These are phyloP conservation scores for Perizoma affinitatum DNA, from an alignment of 2,888 invertebrate genomes.

Conservation along the genomic window DNA sequence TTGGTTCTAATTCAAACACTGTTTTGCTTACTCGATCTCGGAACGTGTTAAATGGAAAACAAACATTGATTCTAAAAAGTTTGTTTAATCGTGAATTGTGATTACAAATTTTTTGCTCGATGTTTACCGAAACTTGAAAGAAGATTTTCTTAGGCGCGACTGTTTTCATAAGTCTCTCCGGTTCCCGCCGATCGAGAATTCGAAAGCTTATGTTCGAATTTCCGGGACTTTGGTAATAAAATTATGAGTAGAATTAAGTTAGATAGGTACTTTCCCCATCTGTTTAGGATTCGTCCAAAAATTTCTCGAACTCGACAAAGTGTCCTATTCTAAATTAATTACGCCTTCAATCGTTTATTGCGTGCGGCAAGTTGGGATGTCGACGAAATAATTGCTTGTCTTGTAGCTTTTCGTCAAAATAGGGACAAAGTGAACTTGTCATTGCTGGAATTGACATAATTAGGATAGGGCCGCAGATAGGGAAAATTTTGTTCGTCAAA, in stretches of 20 bases:
- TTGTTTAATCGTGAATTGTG: constrained; percentile 24
- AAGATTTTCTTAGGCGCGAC: constrained; percentile 30
- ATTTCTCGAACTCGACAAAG: constrained; percentile 48
- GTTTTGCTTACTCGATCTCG: constrained; percentile 18
- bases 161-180: constrained; percentile 24
- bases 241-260: constrained; percentile 53
- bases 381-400: constrained; percentile 50
- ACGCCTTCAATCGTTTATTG: constrained; percentile 36
- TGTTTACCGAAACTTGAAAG: constrained; percentile 40
- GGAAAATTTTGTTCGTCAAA: constrained; percentile 25
- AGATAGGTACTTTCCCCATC: constrained; percentile 40
- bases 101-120: constrained; percentile 27
- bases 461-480: constrained; percentile 24
- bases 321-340: constrained; percentile 57
- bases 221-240: constrained; percentile 47
- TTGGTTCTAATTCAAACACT: constrained; percentile 25
- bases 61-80: constrained; percentile 31
- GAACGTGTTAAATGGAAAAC: constrained; percentile 27
- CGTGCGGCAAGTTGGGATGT: constrained; percentile 35
- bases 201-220: constrained; percentile 38
- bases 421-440: constrained; percentile 26
- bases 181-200: constrained; percentile 22
- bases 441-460: constrained; percentile 29
- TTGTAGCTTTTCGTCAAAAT: constrained; percentile 40
- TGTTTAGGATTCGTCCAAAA: constrained; percentile 48